Evolutionary conservation across 2,113 vertebrate genomes (phyloP).

Genomic region (Procavia capensis): DNA sequence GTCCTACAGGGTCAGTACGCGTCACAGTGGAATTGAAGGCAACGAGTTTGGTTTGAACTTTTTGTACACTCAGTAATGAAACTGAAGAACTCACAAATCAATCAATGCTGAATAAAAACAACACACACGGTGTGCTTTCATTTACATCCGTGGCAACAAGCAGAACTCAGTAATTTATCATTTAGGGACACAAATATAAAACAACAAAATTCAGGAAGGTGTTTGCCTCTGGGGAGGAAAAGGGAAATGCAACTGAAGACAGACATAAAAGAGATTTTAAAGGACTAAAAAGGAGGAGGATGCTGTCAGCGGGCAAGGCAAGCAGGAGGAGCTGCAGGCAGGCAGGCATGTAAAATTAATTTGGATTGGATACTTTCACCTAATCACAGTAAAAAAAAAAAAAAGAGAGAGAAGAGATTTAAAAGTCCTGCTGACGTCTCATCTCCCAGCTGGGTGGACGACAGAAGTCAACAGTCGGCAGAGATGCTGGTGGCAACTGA

Average conservation of each 20-base stretch:
- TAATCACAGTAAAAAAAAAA: too few relatives aligned
- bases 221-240: background rate
- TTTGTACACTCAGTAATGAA: background rate
- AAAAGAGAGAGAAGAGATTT: background rate
- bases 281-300: too few relatives aligned
- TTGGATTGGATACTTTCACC: too few relatives aligned
- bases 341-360: too few relatives aligned
- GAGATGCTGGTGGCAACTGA: background rate
- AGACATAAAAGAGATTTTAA: background rate
- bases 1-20: too few relatives aligned
- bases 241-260: background rate
- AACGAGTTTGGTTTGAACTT: too few relatives aligned
- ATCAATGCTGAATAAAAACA: background rate
- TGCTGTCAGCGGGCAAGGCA: too few relatives aligned
- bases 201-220: background rate
- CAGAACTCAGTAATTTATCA: conserved; percentile 7
- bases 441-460: background rate
- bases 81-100: background rate
- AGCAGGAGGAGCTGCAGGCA: too few relatives aligned
- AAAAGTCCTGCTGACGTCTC: background rate
- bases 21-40: too few relatives aligned
- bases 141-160: background rate
- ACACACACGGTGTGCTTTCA: background rate
- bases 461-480: background rate
- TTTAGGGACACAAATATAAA: background rate